Base-by-base conservation (phyloP, 2,888 invertebrate genomes). In the Acleris sparsana region DNA sequence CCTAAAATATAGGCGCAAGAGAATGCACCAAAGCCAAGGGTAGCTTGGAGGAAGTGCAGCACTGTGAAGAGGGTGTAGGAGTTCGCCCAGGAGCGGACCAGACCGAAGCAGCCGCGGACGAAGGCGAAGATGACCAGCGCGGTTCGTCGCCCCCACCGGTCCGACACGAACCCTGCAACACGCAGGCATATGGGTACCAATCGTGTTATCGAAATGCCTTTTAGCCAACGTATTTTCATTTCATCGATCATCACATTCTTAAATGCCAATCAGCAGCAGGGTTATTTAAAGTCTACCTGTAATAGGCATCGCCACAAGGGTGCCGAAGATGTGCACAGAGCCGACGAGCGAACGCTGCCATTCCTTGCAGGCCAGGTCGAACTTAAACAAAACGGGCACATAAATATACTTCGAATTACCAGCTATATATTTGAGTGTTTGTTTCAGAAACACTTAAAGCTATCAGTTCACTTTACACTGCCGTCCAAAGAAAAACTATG, bases 321-420 rank as follows among this genome's bases (percentile, higher is more conserved):
- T 94, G 25, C 96, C 96, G 46, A 95, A 73, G 57, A 94, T 95
- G 70, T 95, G 94, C 3, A 95, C 84, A 0, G 96, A 95, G 0
- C 96, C 96, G 48, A 96, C 94, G 65, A 96, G 77, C 0, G 95
- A 93, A 22, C 96, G 87, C 70, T 94, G 94, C 96, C 96, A 96
- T 90, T 89, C 92, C 29, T 94, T 93, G 73, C 95, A 95, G 2
- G 93, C 94, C 17, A 95, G 78, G 29, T 84, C 86, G 75, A 93
- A 95, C 95, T 95, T 80, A 7, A 57, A 57, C 5, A 46, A 22
- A 4, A 22, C 0, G 16, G 25, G 1, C 20, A 51, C 0, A 13
- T 16, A 46, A 46, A 6, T 17, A n/a, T 46, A 44, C 44, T 44
- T 44, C 7, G 44, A 5, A 13, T 16, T 43, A 13, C 43, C 2